Conservation (phyloP, 92 coral and sea anemone genomes). For the Parazoanthus darwini region DNA sequence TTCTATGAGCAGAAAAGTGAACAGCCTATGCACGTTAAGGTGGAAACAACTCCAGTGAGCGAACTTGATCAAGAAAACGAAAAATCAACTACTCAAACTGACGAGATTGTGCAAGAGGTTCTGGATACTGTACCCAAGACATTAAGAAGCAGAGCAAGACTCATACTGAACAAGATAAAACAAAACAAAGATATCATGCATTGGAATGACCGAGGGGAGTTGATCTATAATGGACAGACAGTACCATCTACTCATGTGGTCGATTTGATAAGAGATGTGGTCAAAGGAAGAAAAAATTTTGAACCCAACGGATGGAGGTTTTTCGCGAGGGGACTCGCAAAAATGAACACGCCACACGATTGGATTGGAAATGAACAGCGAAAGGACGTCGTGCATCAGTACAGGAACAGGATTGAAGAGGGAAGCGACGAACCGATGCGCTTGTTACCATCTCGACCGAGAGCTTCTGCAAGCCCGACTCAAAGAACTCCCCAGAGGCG, state of each 20-base stretch:
- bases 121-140: constrained; percentile 22
- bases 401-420: neutral
- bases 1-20: no score
- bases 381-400: constrained; percentile 1
- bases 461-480: neutral
- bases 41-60: no score
- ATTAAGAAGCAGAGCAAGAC: constrained; percentile 24
- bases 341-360: neutral
- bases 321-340: neutral
- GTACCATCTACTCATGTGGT: no score
- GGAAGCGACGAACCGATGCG: neutral
- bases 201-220: constrained; percentile 28
- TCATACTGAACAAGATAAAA: constrained; percentile 21
- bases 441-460: no score
- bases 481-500: neutral
- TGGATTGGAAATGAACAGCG: neutral
- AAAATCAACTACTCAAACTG: no score
- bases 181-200: constrained; percentile 21
- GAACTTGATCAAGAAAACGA: neutral
- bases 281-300: no score
- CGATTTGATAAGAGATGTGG: no score
- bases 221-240: no score
- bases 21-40: no score
- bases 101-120: neutral
- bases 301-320: no score